phyloP scores from a whole-genome alignment of 1,140 invertebrate species.

The Fragariocoptes setiger region DNA sequence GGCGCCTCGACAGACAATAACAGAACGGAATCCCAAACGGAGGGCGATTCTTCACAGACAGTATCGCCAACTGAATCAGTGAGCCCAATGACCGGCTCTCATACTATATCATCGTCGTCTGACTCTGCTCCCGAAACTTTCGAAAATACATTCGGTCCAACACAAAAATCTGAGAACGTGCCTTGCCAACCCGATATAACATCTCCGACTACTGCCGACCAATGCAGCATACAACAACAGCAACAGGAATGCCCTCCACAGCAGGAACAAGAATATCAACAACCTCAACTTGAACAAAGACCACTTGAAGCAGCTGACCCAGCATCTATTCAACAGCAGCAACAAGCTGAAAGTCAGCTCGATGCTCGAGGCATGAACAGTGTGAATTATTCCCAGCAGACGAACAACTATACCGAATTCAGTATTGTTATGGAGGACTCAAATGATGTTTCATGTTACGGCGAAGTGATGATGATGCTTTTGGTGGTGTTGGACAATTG shows the following conservation, averaged over 20 bases:
- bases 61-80: background rate
- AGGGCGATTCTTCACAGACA: too few species aligned
- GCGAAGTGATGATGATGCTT: constrained; percentile 83
- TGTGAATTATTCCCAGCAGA: constrained; percentile 2
- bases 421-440: constrained; percentile 19
- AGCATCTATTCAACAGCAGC: background rate
- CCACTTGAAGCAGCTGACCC: background rate
- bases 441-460: constrained; percentile 67
- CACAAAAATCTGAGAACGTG: too few species aligned
- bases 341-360: background rate
- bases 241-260: background rate
- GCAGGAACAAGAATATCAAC: too few species aligned
- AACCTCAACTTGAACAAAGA: constrained; percentile 5
- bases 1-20: background rate
- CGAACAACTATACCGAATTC: constrained; percentile 4
- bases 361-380: constrained; percentile 6
- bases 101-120: background rate
- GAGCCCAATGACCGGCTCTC: background rate
- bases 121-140: background rate
- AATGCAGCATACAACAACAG: background rate
- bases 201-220: background rate
- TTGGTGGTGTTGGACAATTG: constrained; percentile 83
- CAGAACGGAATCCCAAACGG: background rate
- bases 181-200: too few species aligned
- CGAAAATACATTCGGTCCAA: too few species aligned